Conservation (phyloP, 2,888 invertebrate species). For the Anorthoa munda region DNA sequence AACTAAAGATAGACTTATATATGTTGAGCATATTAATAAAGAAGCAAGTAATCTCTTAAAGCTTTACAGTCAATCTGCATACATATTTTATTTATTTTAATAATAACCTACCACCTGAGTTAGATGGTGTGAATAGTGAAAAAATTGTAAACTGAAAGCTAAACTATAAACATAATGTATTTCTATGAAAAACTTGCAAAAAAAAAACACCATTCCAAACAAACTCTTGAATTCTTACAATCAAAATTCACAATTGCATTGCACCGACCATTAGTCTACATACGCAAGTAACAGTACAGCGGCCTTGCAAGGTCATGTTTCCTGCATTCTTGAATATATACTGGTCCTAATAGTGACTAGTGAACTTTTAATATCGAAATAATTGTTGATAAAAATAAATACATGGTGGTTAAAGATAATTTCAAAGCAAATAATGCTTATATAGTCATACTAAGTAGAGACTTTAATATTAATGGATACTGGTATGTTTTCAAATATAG, state of each 20-base stretch:
- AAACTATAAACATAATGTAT: neutral
- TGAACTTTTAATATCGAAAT: slow-evolving; percentile 15
- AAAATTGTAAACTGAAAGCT: neutral
- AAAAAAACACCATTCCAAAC: slow-evolving; percentile 42
- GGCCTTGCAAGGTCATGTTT: slow-evolving; percentile 88
- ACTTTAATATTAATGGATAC: neutral
- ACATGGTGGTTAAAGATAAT: neutral
- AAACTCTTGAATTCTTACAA: slow-evolving; percentile 40
- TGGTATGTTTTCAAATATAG: neutral
- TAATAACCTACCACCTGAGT: neutral
- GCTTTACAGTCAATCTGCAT: neutral
- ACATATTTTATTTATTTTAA: neutral
- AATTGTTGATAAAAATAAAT: neutral
- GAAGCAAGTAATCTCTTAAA: neutral
- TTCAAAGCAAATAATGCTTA: neutral
- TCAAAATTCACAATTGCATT: slow-evolving; percentile 53
- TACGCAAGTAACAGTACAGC: slow-evolving; percentile 80
- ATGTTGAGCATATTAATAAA: neutral
- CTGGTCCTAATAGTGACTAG: slow-evolving; percentile 59
- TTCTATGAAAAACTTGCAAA: slow-evolving; percentile 34
- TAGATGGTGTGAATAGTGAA: neutral
- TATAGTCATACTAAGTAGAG: neutral
- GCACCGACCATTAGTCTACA: slow-evolving; percentile 74
- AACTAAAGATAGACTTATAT: neutral
- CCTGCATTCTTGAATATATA: slow-evolving; percentile 82